These are phyloP conservation scores for Gymnoscopelus microlampas DNA, from an alignment of 2,797 vertebrate genomes.

Conservation along the genomic window DNA sequence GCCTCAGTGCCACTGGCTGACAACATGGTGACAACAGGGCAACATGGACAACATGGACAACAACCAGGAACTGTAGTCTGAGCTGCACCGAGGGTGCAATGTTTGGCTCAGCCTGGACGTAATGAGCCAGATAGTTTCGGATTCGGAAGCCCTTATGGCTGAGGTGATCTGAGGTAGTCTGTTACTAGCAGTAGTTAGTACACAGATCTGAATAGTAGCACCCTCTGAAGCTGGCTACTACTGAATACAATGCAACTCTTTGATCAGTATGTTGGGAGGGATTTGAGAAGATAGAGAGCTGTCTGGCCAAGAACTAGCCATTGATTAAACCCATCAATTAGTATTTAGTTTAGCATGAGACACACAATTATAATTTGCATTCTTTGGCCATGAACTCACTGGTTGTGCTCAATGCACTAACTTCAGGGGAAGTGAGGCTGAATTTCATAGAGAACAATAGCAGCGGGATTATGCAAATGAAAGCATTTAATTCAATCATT, in stretches of 20 bases:
- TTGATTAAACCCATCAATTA: constrained; percentile 8
- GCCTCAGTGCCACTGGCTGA: neutral
- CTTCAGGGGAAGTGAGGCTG: constrained; percentile 11
- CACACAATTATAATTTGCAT: neutral
- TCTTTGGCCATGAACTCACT: neutral
- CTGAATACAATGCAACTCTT: constrained; percentile 13
- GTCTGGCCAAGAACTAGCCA: neutral
- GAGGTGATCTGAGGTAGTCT: neutral
- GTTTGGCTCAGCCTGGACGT: neutral
- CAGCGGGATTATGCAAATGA: constrained; percentile 27
- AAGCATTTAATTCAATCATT: constrained; percentile 6
- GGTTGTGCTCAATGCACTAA: neutral
- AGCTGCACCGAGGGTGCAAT: neutral
- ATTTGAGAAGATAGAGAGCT: constrained; percentile 5
- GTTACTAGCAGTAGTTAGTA: neutral
- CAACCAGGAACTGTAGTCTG: constrained; percentile 5
- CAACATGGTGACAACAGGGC: constrained; percentile 6
- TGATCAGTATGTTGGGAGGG: constrained; percentile 20
- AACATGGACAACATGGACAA: neutral
- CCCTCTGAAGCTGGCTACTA: neutral
- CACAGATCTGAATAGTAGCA: neutral
- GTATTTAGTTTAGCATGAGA: neutral
- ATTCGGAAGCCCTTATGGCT: neutral
- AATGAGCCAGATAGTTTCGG: neutral
- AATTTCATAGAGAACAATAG: constrained; percentile 34